phyloP scores from a whole-genome alignment of 2,113 vertebrate species.

The Tyto alba region DNA sequence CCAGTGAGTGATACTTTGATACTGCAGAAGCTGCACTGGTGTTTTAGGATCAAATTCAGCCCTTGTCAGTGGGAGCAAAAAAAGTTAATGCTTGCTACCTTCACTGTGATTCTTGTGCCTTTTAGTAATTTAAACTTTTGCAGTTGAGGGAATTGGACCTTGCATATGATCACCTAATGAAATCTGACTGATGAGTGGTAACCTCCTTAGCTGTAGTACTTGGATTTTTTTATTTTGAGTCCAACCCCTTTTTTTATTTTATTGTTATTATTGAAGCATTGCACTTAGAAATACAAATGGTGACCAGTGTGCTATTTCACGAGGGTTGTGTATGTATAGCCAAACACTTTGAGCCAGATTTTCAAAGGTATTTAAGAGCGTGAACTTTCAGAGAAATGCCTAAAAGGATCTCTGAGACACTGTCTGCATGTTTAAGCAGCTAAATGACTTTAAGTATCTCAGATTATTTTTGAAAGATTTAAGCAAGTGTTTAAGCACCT shows the following conservation, averaged over 20 bases:
- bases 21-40: not conserved
- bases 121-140: not conserved
- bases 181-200: not conserved
- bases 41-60: not conserved
- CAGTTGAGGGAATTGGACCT: not conserved
- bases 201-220: not conserved
- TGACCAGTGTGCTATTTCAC: not conserved
- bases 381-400: not conserved
- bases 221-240: not conserved
- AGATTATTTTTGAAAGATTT: not conserved
- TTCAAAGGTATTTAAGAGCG: not conserved
- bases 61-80: not conserved
- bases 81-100: not conserved
- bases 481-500: not conserved
- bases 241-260: not conserved
- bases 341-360: not conserved
- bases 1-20: not conserved
- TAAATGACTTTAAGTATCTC: not conserved
- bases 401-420: constrained; percentile 25
- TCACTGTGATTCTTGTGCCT: not conserved
- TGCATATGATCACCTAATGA: not conserved
- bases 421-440: constrained; percentile 21
- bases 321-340: not conserved
- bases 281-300: not conserved
- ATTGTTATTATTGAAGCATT: not conserved